phyloP scores from a whole-genome alignment of 2,113 vertebrate genomes.

The Ptyas mucosa region DNA sequence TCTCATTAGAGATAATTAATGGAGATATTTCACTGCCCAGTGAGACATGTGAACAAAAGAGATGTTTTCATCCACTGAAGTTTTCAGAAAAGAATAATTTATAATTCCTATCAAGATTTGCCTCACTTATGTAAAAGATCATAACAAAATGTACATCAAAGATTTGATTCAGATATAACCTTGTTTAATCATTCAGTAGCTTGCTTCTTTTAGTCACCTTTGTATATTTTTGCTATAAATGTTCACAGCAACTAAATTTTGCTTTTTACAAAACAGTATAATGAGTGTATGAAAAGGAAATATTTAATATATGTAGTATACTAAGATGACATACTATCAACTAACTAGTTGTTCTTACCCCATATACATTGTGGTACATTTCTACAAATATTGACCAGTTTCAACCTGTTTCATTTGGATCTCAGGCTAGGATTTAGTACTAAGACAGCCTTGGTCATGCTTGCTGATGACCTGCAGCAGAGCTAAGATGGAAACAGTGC shows the following conservation, averaged over 20 bases:
- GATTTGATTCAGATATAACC: conserved; percentile 10
- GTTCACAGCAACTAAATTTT: not conserved
- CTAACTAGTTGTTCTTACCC: not conserved
- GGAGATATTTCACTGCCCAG: conserved; percentile 6
- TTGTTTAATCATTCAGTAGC: conserved; percentile 1
- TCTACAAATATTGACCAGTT: not conserved
- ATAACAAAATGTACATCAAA: conserved; percentile 15
- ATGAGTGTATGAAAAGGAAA: not conserved
- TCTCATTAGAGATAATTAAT: conserved; percentile 28
- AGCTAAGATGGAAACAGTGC: not conserved
- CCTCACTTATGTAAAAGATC: conserved; percentile 1
- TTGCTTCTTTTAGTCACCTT: not conserved
- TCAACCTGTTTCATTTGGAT: not conserved
- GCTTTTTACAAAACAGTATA: not conserved
- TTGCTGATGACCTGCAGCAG: not conserved
- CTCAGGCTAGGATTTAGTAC: not conserved
- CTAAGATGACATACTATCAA: not conserved
- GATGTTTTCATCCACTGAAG: conserved; percentile 17
- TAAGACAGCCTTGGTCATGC: not conserved
- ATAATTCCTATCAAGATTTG: conserved; percentile 14
- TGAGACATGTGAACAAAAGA: conserved; percentile 12
- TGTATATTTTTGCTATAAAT: conserved; percentile 10
- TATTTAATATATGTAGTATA: not conserved
- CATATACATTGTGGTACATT: not conserved
- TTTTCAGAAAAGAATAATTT: conserved; percentile 10